phyloP scores from a whole-genome alignment of 2,797 vertebrate species.

The Carapus acus region DNA sequence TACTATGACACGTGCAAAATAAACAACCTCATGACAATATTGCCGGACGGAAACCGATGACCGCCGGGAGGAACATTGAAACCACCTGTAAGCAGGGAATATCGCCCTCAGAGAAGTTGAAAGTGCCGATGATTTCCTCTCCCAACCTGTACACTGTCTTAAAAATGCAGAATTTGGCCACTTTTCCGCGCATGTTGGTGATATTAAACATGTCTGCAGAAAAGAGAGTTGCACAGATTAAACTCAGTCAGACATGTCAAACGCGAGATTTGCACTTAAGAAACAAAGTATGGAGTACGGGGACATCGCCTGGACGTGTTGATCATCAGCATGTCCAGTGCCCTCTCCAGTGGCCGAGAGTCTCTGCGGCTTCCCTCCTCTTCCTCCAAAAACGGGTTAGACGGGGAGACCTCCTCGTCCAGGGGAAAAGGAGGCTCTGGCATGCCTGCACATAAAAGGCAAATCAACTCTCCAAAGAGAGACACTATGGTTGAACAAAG shows the following conservation, averaged over 20 bases:
- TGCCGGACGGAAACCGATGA: not conserved
- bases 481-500: too few relatives aligned
- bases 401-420: slow-evolving; percentile 90
- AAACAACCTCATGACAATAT: not conserved
- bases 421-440: slow-evolving; percentile 86
- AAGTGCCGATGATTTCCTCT: slow-evolving; percentile 92
- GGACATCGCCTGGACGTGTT: slow-evolving; percentile 88
- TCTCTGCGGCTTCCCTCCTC: slow-evolving; percentile 88
- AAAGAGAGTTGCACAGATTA: slow-evolving; percentile 12
- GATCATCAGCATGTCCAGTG: slow-evolving; percentile 90
- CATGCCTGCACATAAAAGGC: slow-evolving; percentile 77
- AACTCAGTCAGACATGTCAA: not conserved
- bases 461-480: too few relatives aligned
- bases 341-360: slow-evolving; percentile 81
- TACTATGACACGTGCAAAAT: slow-evolving; percentile 82
- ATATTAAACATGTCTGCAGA: slow-evolving; percentile 90
- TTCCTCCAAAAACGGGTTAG: slow-evolving; percentile 95
- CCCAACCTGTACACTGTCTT: slow-evolving; percentile 93
- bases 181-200: slow-evolving; percentile 89
- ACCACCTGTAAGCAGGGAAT: slow-evolving; percentile 92
- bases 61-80: not conserved
- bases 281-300: slow-evolving; percentile 69
- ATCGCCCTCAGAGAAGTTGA: slow-evolving; percentile 92
- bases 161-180: slow-evolving; percentile 96
- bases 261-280: not conserved